Conservation (phyloP, 2,888 invertebrate species). For the Oscheius myriophilus region DNA sequence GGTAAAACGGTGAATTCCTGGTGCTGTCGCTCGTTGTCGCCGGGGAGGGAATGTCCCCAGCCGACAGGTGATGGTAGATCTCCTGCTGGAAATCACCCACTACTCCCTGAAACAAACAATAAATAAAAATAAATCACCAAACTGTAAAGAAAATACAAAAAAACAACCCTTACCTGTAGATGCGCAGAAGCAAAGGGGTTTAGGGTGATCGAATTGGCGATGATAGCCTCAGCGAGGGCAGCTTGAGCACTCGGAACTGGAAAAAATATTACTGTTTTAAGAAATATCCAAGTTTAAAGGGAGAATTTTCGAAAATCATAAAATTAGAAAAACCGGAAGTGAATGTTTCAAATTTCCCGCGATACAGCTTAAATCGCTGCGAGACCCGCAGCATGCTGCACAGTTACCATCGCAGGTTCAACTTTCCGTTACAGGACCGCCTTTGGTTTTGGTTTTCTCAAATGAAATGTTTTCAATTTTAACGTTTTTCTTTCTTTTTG, state of each 20-base stretch:
- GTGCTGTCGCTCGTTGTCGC: conserved; percentile 48
- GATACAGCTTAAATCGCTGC: background rate
- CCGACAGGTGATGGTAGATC: conserved; percentile 7
- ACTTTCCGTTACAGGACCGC: too few relatives aligned
- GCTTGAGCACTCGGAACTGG: conserved; percentile 4
- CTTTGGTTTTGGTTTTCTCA: too few relatives aligned
- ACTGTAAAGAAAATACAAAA: background rate
- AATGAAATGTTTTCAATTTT: too few relatives aligned
- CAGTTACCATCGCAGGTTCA: too few relatives aligned
- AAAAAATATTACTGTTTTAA: background rate
- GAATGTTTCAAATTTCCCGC: background rate
- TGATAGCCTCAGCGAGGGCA: background rate
- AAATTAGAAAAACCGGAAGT: background rate
- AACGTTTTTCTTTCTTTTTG: too few relatives aligned
- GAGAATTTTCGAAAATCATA: too few relatives aligned
- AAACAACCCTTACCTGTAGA: background rate
- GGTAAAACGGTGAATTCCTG: conserved; percentile 51
- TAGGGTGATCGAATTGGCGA: conserved; percentile 4
- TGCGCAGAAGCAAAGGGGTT: conserved; percentile 12
- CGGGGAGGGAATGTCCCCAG: conserved; percentile 20
- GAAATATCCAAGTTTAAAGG: too few relatives aligned
- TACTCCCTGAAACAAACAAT: too few relatives aligned
- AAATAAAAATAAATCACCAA: background rate
- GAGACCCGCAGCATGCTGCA: too few relatives aligned
- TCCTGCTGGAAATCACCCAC: background rate